phyloP scores from a whole-genome alignment of 1,140 invertebrate genomes.

The Rhyacophila brunnea region DNA sequence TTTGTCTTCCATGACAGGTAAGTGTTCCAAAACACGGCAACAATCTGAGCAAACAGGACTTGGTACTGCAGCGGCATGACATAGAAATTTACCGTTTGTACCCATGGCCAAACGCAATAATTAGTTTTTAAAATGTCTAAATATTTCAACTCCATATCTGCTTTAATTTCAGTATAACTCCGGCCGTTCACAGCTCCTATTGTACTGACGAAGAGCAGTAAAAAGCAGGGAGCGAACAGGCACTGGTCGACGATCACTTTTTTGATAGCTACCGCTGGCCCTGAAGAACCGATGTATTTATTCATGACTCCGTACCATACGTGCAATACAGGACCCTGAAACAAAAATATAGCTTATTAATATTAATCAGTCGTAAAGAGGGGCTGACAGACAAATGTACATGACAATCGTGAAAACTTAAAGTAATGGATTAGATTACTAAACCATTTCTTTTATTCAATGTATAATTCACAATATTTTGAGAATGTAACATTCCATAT shows the following conservation, averaged over 20 bases:
- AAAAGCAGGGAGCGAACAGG: slow-evolving; percentile 74
- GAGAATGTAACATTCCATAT: too few relatives aligned
- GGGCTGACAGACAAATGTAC: too few relatives aligned
- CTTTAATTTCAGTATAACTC: slow-evolving; percentile 52
- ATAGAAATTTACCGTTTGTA: slow-evolving; percentile 82
- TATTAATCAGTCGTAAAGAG: too few relatives aligned
- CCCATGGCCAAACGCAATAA: slow-evolving; percentile 83
- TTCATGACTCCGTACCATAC: slow-evolving; percentile 72
- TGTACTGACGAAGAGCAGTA: slow-evolving; percentile 54
- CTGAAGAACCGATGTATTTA: slow-evolving; percentile 56
- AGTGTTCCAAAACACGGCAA: slow-evolving; percentile 84
- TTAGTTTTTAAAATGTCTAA: slow-evolving; percentile 68
- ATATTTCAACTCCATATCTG: slow-evolving; percentile 64
- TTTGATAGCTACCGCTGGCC: slow-evolving; percentile 58
- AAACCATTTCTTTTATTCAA: too few relatives aligned
- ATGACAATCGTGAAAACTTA: too few relatives aligned
- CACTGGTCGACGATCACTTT: slow-evolving; percentile 77
- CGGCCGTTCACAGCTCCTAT: slow-evolving; percentile 65
- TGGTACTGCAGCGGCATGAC: slow-evolving; percentile 78
- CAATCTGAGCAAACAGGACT: slow-evolving; percentile 73
- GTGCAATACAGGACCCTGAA: slow-evolving; percentile 68
- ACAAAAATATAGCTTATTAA: too few relatives aligned
- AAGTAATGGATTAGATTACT: too few relatives aligned
- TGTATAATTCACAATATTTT: too few relatives aligned
- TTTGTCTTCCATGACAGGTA: slow-evolving; percentile 75